Evolutionary conservation across 2,888 invertebrate genomes (phyloP), one percentile per base, ranked within the genome.

Genomic region (Cheilosia pagana): DNA sequence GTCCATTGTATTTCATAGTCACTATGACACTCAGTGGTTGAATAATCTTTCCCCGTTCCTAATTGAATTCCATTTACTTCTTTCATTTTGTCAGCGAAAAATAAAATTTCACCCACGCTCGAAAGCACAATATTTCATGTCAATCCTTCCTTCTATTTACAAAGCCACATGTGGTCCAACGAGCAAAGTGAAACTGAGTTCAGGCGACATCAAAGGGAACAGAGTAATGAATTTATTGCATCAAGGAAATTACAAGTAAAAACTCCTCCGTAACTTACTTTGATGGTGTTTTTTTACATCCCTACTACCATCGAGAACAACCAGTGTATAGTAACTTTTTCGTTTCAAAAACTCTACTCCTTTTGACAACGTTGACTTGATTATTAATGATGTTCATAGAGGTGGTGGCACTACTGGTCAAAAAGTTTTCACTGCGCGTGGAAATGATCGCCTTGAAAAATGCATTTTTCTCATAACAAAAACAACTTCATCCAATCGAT

Each of bases 51-150:
- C 7, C 14, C 23, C 5, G n/a, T 35, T 23, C 31, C 12, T n/a
- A 6, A 28, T 35, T 57, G 25, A 48, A 57, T 53, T 55, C 16
- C 21, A 68, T 57, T 70, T 48, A 41, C 35, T 23, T 48, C 16
- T 4, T 41, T 16, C 25, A 53, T 25, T 50, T 63, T 50, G 43
- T 23, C 25, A 28, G 28, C 28, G 8, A 28, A 59, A 39, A 67
- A 23, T 21, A 52, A 53, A 35, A 48, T 50, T 41, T 41, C 48
- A 48, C 48, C 57, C 28, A 39, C 60, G 59, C 53, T 55, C 60
- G 12, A 72, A 78, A 70, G 79, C 74, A 63, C 43, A 79, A 83
- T 79, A 83, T 79, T 79, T 83, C 79, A 83, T 63, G 74, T 79
- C 68, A 70, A 59, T 63, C 45, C 52, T 79, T 63, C 45, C 52